Percentiles rank a stretch among this genome's conserved stretches.
phyloP scores from a whole-genome alignment of 2,797 vertebrate species.

The Rousettus madagascariensis region DNA sequence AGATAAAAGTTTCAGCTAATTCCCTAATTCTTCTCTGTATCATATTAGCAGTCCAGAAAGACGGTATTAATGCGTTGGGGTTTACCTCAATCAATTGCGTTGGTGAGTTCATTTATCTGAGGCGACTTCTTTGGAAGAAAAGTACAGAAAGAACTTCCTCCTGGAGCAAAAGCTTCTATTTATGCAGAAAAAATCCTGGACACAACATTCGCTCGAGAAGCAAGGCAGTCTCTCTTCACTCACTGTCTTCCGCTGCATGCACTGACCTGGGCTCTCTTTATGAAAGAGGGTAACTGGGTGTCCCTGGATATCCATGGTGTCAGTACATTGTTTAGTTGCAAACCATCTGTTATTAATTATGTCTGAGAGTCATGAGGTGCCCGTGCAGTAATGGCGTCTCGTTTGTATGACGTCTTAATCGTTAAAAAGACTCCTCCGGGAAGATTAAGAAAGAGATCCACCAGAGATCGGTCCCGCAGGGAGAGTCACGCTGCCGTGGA shows the following conservation, averaged over 20 bases:
- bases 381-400: not conserved
- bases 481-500: not conserved
- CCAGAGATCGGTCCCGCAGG: not conserved
- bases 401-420: not conserved
- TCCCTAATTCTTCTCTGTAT: conserved; percentile 55
- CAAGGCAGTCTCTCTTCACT: not conserved
- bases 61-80: conserved; percentile 39
- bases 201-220: not conserved
- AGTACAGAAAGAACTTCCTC: not conserved
- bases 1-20: conserved; percentile 66
- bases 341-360: conserved; percentile 40
- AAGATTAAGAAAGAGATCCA: not conserved
- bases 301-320: not conserved
- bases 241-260: not conserved
- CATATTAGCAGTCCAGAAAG: conserved; percentile 49
- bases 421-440: not conserved
- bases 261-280: not conserved
- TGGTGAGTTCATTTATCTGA: conserved; percentile 55
- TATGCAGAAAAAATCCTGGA: not conserved
- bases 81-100: conserved; percentile 58
- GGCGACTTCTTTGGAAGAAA: conserved; percentile 54
- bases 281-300: not conserved
- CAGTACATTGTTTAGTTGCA: not conserved
- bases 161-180: not conserved
- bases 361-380: not conserved